phyloP scores from a whole-genome alignment of 2,113 vertebrate species.

The Equus przewalskii region DNA sequence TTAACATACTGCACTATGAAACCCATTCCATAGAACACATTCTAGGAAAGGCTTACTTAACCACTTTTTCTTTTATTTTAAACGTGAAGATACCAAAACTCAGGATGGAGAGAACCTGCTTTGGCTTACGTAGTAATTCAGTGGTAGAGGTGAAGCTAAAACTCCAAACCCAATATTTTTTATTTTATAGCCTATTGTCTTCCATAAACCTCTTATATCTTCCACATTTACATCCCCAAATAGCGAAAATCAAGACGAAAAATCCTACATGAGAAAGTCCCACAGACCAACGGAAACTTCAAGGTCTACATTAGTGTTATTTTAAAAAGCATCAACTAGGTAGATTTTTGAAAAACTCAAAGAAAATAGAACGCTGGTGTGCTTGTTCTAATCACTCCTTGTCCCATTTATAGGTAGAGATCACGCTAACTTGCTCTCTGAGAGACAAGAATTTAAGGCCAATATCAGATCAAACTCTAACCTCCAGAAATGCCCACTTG shows the following conservation, averaged over 20 bases:
- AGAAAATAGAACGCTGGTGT: not conserved
- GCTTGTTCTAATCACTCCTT: not conserved
- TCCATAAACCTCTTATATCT: not conserved
- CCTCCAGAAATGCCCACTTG: not conserved
- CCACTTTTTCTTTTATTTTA: not conserved
- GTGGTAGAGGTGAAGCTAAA: not conserved
- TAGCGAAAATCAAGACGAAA: slow-evolving; percentile 41
- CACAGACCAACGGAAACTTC: not conserved
- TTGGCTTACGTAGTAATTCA: not conserved
- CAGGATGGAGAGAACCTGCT: not conserved
- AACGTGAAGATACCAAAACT: not conserved
- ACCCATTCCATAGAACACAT: not conserved
- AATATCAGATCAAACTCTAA: not conserved
- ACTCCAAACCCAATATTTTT: not conserved
- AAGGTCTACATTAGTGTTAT: not conserved
- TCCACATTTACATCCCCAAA: not conserved
- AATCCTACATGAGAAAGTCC: not conserved
- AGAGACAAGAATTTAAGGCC: slow-evolving; percentile 3
- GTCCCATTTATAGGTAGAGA: not conserved
- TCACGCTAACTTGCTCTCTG: not conserved
- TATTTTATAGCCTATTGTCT: not conserved
- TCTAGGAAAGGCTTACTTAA: not conserved
- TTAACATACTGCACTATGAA: not conserved
- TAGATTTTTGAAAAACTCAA: slow-evolving; percentile 8
- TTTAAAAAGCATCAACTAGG: not conserved